Evolutionary conservation across 2,888 invertebrate species (phyloP).

Genomic region (Campopleginae sp.): DNA sequence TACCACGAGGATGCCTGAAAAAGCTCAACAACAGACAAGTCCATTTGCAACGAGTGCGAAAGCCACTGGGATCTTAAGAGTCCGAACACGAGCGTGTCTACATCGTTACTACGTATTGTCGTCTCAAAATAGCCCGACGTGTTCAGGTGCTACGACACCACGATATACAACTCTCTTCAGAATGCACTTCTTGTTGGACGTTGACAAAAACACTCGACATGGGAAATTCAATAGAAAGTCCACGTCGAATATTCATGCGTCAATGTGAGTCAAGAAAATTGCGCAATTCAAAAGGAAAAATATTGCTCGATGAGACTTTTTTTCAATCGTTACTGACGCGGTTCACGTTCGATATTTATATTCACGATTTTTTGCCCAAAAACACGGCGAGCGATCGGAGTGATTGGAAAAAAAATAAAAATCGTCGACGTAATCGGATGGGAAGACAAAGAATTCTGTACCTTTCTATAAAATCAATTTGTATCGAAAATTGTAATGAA

Average conservation of each 20-base stretch:
- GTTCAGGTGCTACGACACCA: conserved; percentile 30
- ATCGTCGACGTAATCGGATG: not conserved
- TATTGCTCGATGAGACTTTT: no score
- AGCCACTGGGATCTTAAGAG: not conserved
- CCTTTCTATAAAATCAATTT: not conserved
- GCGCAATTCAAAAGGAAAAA: not conserved
- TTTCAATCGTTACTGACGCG: not conserved
- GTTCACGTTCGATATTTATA: no score
- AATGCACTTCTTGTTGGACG: conserved; percentile 32
- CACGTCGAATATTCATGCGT: not conserved
- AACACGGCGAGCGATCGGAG: not conserved
- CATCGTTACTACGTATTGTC: conserved; percentile 32
- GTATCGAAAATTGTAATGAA: not conserved
- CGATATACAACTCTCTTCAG: conserved; percentile 8
- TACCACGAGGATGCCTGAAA: not conserved
- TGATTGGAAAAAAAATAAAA: not conserved
- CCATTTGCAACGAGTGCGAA: not conserved
- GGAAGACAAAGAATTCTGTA: not conserved
- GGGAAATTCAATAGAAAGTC: not conserved
- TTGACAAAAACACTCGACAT: conserved; percentile 13
- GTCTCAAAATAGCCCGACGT: conserved; percentile 51
- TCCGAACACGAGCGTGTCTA: conserved; percentile 6
- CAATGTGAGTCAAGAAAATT: not conserved
- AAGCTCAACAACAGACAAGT: not conserved
- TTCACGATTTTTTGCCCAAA: no score